These are phyloP conservation scores for Nemurella pictetii DNA, from an alignment of 2,888 invertebrate species.

Conservation along the genomic window DNA sequence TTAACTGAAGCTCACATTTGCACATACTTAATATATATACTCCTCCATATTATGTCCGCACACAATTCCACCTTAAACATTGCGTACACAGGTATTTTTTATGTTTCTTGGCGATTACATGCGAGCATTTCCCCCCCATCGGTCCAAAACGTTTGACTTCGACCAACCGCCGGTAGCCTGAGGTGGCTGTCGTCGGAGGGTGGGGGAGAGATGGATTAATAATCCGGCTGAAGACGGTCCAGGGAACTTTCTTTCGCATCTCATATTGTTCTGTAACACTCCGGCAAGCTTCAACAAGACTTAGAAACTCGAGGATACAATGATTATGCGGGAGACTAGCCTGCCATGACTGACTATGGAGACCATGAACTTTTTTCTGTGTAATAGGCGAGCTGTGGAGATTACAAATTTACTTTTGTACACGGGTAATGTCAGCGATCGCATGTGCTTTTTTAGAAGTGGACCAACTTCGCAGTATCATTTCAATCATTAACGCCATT, in stretches of 20 bases:
- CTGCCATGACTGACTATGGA: neutral
- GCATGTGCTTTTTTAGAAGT: neutral
- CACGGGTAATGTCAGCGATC: neutral
- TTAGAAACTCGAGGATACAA: neutral
- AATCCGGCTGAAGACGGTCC: neutral
- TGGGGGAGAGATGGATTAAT: neutral
- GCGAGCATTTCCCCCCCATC: neutral
- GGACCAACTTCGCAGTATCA: neutral
- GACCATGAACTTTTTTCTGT: neutral
- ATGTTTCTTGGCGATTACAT: neutral
- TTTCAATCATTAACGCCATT: neutral
- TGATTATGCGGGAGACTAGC: neutral
- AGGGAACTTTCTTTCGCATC: conserved; percentile 9
- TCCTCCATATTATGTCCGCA: neutral
- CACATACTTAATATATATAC: conserved; percentile 2
- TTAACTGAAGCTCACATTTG: conserved; percentile 1
- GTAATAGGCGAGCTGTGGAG: neutral
- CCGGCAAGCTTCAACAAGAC: neutral
- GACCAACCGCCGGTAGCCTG: neutral
- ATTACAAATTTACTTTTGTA: neutral
- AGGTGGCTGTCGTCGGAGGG: neutral
- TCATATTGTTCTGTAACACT: conserved; percentile 10
- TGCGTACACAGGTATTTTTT: neutral
- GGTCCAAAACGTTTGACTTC: neutral
- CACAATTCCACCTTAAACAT: neutral